phyloP scores from a whole-genome alignment of 2,113 vertebrate genomes.

The Cryptoleucopteryx plumbea region DNA sequence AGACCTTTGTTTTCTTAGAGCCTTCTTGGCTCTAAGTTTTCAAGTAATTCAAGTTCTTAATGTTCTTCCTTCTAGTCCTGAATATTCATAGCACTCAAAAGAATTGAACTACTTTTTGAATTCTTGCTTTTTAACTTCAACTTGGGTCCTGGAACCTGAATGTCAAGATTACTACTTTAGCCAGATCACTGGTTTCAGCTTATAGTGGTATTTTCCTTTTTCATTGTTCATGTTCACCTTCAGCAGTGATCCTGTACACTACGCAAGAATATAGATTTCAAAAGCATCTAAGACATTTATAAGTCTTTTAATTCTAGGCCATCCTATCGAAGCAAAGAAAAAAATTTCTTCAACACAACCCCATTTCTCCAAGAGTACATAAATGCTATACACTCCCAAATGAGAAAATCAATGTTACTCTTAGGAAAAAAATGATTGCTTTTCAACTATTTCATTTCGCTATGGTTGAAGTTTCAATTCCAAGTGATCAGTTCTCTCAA shows the following conservation, averaged over 20 bases:
- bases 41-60: not conserved
- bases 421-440: not conserved
- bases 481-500: not conserved
- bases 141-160: not conserved
- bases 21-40: not conserved
- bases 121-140: not conserved
- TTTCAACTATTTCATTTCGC: not conserved
- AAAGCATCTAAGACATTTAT: not conserved
- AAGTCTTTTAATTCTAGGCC: not conserved
- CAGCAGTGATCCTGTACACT: not conserved
- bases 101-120: not conserved
- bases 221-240: not conserved
- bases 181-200: not conserved
- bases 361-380: not conserved
- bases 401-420: constrained; percentile 27
- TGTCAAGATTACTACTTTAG: not conserved
- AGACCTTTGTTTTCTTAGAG: not conserved
- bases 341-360: not conserved
- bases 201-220: not conserved
- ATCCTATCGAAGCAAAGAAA: not conserved
- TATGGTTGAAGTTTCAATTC: not conserved
- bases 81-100: not conserved
- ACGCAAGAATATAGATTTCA: not conserved
- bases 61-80: not conserved
- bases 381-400: not conserved